phyloP scores from a whole-genome alignment of 2,888 invertebrate genomes.

The Axea sp. region DNA sequence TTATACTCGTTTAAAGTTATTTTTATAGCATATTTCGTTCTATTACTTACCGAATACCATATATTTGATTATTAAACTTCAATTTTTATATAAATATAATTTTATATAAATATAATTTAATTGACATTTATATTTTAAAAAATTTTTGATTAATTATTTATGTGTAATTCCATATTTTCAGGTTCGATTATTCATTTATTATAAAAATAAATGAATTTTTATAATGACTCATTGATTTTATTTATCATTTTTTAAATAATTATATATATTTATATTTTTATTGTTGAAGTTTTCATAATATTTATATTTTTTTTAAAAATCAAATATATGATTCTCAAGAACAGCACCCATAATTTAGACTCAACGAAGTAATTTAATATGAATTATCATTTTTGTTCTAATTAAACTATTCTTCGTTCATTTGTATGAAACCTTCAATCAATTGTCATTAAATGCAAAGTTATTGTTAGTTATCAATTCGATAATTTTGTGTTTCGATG shows the following conservation, averaged over 20 bases:
- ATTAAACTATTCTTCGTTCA: slow-evolving; percentile 14
- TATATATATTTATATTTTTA: background rate
- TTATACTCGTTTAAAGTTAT: no score
- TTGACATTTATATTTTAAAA: no score
- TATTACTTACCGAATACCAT: slow-evolving; percentile 24
- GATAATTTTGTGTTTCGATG: slow-evolving; percentile 16
- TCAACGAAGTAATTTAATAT: slow-evolving; percentile 32
- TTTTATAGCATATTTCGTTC: no score
- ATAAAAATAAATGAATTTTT: background rate
- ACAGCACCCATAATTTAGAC: slow-evolving; percentile 25
- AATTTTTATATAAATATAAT: no score
- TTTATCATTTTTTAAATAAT: background rate
- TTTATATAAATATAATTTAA: no score
- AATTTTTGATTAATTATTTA: no score
- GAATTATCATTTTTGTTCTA: slow-evolving; percentile 28
- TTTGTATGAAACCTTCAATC: slow-evolving; percentile 1
- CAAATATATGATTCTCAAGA: slow-evolving; percentile 22
- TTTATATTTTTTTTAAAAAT: background rate
- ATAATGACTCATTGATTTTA: no score
- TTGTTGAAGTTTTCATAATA: background rate
- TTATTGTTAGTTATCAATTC: slow-evolving; percentile 28
- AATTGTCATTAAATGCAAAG: slow-evolving; percentile 21
- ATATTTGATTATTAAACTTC: slow-evolving; percentile 32
- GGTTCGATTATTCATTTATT: no score
- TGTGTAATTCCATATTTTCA: no score